These are phyloP conservation scores for Lophura nycthemera DNA, from an alignment of 2,113 vertebrate genomes.

Conservation along the genomic window DNA sequence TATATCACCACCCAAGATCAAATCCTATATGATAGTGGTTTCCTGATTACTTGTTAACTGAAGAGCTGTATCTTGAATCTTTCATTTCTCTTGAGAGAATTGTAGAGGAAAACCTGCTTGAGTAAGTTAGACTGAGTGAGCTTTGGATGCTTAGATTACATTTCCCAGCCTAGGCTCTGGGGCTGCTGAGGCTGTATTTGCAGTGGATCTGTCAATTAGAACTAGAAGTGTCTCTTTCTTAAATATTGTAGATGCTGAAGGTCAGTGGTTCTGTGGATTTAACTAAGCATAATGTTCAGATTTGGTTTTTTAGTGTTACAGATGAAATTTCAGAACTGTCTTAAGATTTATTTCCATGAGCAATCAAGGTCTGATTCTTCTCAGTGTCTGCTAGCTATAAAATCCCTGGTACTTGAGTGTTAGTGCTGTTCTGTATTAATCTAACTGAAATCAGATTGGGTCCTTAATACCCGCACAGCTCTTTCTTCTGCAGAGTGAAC, in stretches of 20 bases:
- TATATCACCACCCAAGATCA: not conserved
- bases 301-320: not conserved
- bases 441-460: not conserved
- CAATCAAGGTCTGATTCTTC: not conserved
- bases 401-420: not conserved
- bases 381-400: not conserved
- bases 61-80: not conserved
- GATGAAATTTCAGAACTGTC: conserved; percentile 29
- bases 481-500: not conserved
- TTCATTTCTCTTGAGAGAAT: not conserved
- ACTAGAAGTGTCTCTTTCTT: conserved; percentile 20
- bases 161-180: not conserved
- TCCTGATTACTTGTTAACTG: not conserved
- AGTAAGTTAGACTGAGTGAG: not conserved
- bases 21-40: not conserved
- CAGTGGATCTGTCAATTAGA: conserved; percentile 30
- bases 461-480: not conserved
- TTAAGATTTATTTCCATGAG: not conserved
- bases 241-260: not conserved
- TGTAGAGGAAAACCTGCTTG: not conserved
- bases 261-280: conserved; percentile 14
- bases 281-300: conserved; percentile 4
- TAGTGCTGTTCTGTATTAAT: not conserved
- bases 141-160: not conserved
- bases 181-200: conserved; percentile 10